Conservation (phyloP, 2,113 vertebrate species). For the Platysternon megacephalum region DNA sequence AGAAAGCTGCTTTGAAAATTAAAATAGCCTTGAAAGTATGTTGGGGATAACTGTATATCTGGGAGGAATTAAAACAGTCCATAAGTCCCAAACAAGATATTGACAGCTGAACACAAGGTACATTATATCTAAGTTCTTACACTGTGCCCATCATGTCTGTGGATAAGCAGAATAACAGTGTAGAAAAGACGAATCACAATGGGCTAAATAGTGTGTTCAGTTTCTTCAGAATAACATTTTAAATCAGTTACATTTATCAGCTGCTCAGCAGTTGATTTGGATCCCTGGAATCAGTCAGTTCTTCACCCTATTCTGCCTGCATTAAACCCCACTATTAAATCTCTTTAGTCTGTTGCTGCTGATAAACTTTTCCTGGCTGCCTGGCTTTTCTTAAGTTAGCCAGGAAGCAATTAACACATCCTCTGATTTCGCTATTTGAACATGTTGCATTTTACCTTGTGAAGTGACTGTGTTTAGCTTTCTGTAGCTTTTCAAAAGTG, state of each 20-base stretch:
- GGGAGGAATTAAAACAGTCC: not conserved
- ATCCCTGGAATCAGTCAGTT: not conserved
- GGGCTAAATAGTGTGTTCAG: not conserved
- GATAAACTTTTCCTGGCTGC: not conserved
- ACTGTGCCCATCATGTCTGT: not conserved
- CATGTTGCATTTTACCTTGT: accelerated
- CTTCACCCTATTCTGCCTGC: not conserved
- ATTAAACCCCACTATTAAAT: not conserved
- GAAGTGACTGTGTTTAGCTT: not conserved
- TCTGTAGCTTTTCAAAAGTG: not conserved
- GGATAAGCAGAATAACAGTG: not conserved
- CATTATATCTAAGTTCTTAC: not conserved
- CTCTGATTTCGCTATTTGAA: not conserved
- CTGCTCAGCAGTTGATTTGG: not conserved
- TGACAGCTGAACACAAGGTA: not conserved
- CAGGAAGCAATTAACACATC: not conserved
- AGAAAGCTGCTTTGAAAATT: not conserved
- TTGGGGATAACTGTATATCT: not conserved
- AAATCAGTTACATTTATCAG: not conserved
- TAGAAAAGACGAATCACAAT: not conserved
- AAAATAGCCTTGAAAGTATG: not conserved
- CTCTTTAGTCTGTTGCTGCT: not conserved
- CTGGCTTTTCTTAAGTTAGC: not conserved
- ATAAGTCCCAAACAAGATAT: not conserved
- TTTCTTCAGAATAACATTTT: not conserved